Conservation (phyloP, 2,797 vertebrate species). For the Amblyopsis hoosieri region DNA sequence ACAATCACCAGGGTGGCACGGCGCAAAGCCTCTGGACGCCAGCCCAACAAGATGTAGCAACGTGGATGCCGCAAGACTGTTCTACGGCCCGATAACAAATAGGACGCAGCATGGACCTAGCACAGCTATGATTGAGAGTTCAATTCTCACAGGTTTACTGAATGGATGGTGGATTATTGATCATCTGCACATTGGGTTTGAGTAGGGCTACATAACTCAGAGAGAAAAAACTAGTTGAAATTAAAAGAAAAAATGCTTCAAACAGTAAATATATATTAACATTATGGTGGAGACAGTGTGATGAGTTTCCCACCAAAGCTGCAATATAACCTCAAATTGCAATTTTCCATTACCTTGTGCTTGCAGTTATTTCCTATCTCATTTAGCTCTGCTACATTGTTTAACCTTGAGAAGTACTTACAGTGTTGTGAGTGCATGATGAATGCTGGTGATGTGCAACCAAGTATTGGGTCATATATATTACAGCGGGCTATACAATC, state of each 20-base stretch:
- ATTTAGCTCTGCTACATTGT: slow-evolving; percentile 40
- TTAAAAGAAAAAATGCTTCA: slow-evolving; percentile 43
- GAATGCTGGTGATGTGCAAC: slow-evolving; percentile 63
- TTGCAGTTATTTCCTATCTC: slow-evolving; percentile 41
- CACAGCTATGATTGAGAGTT: neutral
- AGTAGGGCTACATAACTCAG: neutral
- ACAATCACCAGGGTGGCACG: slow-evolving; percentile 34
- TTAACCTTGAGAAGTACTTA: slow-evolving; percentile 68
- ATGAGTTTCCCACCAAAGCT: slow-evolving; percentile 47
- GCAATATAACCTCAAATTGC: slow-evolving; percentile 46
- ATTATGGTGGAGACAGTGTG: slow-evolving; percentile 45
- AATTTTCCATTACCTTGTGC: slow-evolving; percentile 61
- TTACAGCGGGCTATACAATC: slow-evolving; percentile 60
- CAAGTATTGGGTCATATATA: slow-evolving; percentile 59
- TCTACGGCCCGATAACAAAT: neutral
- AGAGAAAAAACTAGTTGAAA: slow-evolving; percentile 44
- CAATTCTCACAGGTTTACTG: too few relatives aligned
- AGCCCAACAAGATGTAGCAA: slow-evolving; percentile 20
- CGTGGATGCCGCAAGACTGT: slow-evolving; percentile 4
- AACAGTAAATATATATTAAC: slow-evolving; percentile 63
- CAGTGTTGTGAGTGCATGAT: slow-evolving; percentile 52
- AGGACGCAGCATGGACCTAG: neutral
- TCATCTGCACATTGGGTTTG: too few relatives aligned
- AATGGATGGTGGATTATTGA: too few relatives aligned
- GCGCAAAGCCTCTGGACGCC: slow-evolving; percentile 34